Percentiles rank a stretch among this genome's conserved stretches.
These are phyloP conservation scores for Antrozous pallidus DNA, from an alignment of 2,797 vertebrate genomes.

Conservation along the genomic window DNA sequence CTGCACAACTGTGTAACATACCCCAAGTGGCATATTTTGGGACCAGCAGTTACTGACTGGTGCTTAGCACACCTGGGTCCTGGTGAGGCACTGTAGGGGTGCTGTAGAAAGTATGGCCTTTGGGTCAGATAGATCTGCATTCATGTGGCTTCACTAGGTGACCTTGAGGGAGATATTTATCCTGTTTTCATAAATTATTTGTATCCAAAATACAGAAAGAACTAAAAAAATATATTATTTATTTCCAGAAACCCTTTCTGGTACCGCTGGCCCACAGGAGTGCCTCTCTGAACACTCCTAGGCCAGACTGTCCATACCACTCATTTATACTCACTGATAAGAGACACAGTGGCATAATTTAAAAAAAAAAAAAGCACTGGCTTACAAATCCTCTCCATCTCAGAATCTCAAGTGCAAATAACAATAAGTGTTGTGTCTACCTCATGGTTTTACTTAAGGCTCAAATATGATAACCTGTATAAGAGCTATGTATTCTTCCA, in stretches of 20 bases:
- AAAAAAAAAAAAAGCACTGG: background rate
- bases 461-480: background rate
- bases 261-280: background rate
- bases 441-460: background rate
- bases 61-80: background rate
- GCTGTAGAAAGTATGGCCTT: background rate
- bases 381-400: background rate
- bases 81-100: background rate
- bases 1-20: background rate
- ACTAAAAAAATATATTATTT: background rate
- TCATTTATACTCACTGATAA: background rate
- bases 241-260: background rate
- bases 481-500: background rate
- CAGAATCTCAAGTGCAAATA: background rate
- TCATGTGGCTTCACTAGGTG: background rate
- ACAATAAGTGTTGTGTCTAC: background rate
- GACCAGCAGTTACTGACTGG: background rate
- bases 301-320: background rate
- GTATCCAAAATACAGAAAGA: background rate
- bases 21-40: background rate
- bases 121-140: background rate
- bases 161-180: background rate
- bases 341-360: rapidly evolving
- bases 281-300: background rate
- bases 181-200: background rate